phyloP scores from a whole-genome alignment of 2,888 invertebrate species.

The Coelopa pilipes region DNA sequence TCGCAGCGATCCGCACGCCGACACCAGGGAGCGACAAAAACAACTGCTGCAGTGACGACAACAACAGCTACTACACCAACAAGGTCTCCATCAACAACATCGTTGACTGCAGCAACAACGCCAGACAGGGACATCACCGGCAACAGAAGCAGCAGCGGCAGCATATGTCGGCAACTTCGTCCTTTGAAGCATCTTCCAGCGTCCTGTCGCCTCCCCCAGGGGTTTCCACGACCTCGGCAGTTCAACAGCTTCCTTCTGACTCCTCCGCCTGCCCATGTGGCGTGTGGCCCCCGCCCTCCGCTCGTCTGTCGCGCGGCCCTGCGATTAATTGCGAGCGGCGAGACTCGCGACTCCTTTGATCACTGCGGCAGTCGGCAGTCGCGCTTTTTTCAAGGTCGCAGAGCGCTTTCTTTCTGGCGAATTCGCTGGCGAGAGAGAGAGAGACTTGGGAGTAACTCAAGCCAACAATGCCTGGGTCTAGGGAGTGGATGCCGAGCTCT shows the following conservation, averaged over 20 bases:
- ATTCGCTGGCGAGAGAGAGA: too few relatives aligned
- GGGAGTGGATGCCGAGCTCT: too few relatives aligned
- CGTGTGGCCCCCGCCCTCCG: background rate
- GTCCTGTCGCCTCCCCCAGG: too few relatives aligned
- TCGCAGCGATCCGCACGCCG: background rate
- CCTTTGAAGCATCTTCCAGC: background rate
- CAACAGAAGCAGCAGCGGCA: slow-evolving; percentile 12
- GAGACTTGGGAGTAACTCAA: too few relatives aligned
- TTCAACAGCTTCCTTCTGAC: too few relatives aligned
- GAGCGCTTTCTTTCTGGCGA: too few relatives aligned
- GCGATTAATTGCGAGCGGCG: slow-evolving; percentile 31
- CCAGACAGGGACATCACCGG: background rate
- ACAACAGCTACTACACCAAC: too few relatives aligned
- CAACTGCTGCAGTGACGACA: too few relatives aligned
- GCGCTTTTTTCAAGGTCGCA: too few relatives aligned
- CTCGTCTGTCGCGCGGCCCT: too few relatives aligned
- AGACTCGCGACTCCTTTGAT: slow-evolving; percentile 32
- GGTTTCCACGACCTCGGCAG: too few relatives aligned
- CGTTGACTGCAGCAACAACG: slow-evolving; percentile 4
- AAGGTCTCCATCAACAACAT: background rate
- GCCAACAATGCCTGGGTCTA: too few relatives aligned
- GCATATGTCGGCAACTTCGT: slow-evolving; percentile 32
- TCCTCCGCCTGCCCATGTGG: background rate
- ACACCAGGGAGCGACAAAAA: background rate
- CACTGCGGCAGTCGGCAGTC: background rate